Evolutionary conservation across 2,113 vertebrate genomes (phyloP), one percentile per base, ranked within the genome.

Genomic region (Fukomys damarensis): DNA sequence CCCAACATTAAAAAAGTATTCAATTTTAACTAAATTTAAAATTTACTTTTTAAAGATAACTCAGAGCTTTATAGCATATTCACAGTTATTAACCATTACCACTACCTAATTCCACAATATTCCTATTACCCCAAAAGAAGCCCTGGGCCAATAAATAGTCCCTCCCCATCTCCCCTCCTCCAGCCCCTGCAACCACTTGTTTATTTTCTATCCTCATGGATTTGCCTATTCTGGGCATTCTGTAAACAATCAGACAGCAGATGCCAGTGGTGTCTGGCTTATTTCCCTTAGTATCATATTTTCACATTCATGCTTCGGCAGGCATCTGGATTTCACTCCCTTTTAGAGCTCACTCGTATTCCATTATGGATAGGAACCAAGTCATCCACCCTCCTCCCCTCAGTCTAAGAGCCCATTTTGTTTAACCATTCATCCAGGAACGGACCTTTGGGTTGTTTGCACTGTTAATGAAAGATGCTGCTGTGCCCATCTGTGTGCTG

Each of bases 21-120:
- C 79, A 86, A 46, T 68, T 83, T 93, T 56, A 86, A 65, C 68
- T 59, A 7, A 35, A 83, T 79, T 95, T 93, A 56, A 94, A 94
- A 81, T 32, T 68, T 41, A 59, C 89, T 83, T 43, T 82, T 96
- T 72, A 66, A 97, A 30, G 54, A 77, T 20, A 88, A 56, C 63
- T 72, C 68, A 59, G 70, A 81, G 58, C 52, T 81, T 83, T 58
- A 72, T 5, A 38, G 58, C 12, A 58, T n/a, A 82, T 59, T 80
- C 63, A 54, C 35, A 92, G 17, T 22, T 76, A 32, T 43, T 24
- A 38, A 61, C 20, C 77, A 26, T 74, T 11, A 43, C 61, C 46
- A 49, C 38, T 38, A 1, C n/a, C 90, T 58, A 54, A 58, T 83
- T 81, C 43, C 32, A 22, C 16, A 89, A 56, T n/a, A 65, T 63